phyloP scores from a whole-genome alignment of 2,888 invertebrate genomes.

The Nemoura dubitans region DNA sequence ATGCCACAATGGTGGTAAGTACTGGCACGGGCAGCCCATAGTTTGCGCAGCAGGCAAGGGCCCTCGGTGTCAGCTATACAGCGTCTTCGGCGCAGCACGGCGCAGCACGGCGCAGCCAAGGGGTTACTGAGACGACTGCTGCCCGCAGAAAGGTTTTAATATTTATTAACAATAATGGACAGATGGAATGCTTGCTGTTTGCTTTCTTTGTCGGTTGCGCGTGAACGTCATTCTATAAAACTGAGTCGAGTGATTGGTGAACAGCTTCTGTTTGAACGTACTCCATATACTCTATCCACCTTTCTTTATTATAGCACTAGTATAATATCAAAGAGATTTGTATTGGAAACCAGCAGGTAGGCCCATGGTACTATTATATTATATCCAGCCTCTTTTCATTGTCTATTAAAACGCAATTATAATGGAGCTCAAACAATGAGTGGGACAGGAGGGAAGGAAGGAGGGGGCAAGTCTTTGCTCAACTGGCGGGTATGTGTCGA shows the following conservation, averaged over 20 bases:
- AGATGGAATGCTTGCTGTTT: slow-evolving; percentile 43
- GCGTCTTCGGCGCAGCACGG: not conserved
- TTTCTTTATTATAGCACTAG: slow-evolving; percentile 40
- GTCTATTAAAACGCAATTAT: slow-evolving; percentile 50
- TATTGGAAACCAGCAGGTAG: slow-evolving; percentile 47
- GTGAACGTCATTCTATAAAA: slow-evolving; percentile 43
- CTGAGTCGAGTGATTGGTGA: slow-evolving; percentile 35
- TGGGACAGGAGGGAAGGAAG: not conserved
- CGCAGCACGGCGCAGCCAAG: slow-evolving; percentile 3
- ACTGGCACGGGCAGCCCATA: slow-evolving; percentile 37
- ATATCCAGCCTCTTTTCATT: slow-evolving; percentile 46
- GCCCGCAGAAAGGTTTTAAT: not conserved
- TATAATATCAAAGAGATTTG: slow-evolving; percentile 37
- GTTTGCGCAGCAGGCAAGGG: slow-evolving; percentile 15
- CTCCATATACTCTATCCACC: slow-evolving; percentile 36
- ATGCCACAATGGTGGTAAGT: slow-evolving; percentile 22
- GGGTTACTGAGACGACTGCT: slow-evolving; percentile 37
- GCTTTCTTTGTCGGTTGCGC: slow-evolving; percentile 44
- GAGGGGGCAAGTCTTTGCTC: slow-evolving; percentile 10
- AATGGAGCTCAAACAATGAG: slow-evolving; percentile 47
- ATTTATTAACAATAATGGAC: slow-evolving; percentile 41
- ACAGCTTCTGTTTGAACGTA: slow-evolving; percentile 43
- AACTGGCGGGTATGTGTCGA: slow-evolving; percentile 43
- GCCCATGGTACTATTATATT: slow-evolving; percentile 40
- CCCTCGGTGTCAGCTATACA: slow-evolving; percentile 33